Conservation (phyloP, 2,113 vertebrate species). For the Diadophis punctatus region DNA sequence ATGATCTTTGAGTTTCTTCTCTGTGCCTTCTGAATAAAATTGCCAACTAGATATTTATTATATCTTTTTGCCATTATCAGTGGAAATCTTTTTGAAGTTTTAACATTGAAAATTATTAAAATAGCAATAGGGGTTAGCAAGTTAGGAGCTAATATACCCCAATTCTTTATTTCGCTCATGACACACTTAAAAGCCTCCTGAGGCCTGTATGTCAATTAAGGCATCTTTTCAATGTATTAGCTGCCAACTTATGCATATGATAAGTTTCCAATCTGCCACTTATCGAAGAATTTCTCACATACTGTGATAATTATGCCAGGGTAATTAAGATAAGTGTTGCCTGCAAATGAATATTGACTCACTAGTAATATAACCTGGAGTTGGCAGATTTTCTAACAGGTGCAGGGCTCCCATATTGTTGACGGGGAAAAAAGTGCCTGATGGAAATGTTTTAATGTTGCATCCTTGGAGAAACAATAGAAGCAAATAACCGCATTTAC, state of each 20-base stretch:
- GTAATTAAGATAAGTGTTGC: constrained; percentile 35
- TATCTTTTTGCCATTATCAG: neutral
- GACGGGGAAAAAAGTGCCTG: neutral
- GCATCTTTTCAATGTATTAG: constrained; percentile 23
- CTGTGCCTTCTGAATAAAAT: neutral
- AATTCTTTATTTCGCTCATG: neutral
- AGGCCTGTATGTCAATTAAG: constrained; percentile 23
- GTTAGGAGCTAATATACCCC: neutral
- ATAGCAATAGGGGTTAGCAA: neutral
- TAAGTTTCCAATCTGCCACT: constrained; percentile 22
- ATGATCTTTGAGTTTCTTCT: neutral
- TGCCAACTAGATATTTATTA: neutral
- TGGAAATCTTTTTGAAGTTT: neutral
- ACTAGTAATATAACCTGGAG: constrained; percentile 13
- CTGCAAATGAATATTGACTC: constrained; percentile 19
- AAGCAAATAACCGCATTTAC: neutral
- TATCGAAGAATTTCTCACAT: constrained; percentile 22
- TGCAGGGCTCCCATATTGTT: neutral
- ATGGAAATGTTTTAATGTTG: neutral
- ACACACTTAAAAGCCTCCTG: neutral
- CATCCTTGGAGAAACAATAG: neutral
- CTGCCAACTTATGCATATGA: constrained; percentile 31
- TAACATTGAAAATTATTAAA: neutral
- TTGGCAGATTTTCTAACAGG: constrained; percentile 29
- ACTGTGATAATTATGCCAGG: constrained; percentile 26